A percentile compares a stretch with the other conserved stretches of the same genome.
phyloP scores from a whole-genome alignment of 2,888 invertebrate genomes.

The Andrena fulva region DNA sequence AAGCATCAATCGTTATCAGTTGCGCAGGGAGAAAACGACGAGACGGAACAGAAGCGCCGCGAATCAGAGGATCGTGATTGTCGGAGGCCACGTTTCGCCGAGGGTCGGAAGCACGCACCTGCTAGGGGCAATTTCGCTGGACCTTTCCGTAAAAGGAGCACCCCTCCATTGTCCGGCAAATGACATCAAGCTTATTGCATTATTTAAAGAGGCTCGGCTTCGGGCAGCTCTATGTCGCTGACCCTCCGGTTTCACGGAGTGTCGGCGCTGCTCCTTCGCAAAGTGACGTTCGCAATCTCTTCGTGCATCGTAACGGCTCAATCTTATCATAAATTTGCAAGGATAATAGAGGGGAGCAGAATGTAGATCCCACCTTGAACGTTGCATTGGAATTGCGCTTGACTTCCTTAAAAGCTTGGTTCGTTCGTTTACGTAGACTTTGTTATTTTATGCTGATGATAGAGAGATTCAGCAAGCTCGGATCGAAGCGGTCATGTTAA shows the following conservation, averaged over 20 bases:
- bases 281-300: conserved; percentile 26
- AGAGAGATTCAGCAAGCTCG: no score
- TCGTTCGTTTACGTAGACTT: no score
- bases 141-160: conserved; percentile 69
- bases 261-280: conserved; percentile 42
- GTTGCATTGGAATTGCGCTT: no score
- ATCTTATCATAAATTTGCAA: conserved; percentile 20
- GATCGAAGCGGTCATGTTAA: background rate
- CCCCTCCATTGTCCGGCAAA: conserved; percentile 81
- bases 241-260: conserved; percentile 70
- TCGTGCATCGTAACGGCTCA: background rate
- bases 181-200: conserved; percentile 84
- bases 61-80: conserved; percentile 64
- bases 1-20: conserved; percentile 27
- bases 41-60: conserved; percentile 39
- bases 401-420: background rate
- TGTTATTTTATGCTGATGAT: no score
- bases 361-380: no score
- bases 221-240: conserved; percentile 70
- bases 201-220: conserved; percentile 83
- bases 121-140: conserved; percentile 74
- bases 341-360: background rate
- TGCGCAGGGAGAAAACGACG: conserved; percentile 10
- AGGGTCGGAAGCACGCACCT: conserved; percentile 67
- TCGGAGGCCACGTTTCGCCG: conserved; percentile 39